Evolutionary conservation across 2,888 invertebrate species (phyloP).

Genomic region (Aphidius colemani): DNA sequence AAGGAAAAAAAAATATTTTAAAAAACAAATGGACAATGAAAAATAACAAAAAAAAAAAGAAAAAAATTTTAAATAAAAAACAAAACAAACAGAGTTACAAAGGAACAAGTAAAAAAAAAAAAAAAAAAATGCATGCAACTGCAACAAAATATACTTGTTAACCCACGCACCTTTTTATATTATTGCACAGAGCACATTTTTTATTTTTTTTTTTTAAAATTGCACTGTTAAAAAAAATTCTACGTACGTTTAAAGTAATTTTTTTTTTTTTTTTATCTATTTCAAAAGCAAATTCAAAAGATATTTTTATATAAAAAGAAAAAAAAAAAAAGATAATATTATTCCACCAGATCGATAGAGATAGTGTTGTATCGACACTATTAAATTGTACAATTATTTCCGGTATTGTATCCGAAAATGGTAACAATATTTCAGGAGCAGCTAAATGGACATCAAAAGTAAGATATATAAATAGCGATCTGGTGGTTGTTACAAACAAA

Average conservation of each 20-base stretch:
- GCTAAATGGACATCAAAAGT: conserved; percentile 6
- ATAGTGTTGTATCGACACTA: conserved; percentile 22
- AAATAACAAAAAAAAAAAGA: conserved; percentile 25
- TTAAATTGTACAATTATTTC: too few relatives aligned
- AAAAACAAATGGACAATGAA: conserved; percentile 21
- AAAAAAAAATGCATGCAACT: conserved; percentile 36
- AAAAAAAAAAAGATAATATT: conserved; percentile 4
- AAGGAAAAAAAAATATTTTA: conserved; percentile 13
- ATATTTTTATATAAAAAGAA: background rate
- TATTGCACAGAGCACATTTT: conserved; percentile 37
- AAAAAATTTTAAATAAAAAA: conserved; percentile 15
- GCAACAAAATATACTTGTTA: conserved; percentile 39
- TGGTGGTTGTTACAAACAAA: conserved; percentile 5
- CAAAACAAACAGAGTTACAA: conserved; percentile 22
- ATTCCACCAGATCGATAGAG: conserved; percentile 36
- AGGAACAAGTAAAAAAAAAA: conserved; percentile 5
- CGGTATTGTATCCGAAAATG: too few relatives aligned
- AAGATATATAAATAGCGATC: conserved; percentile 2
- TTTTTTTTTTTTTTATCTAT: background rate
- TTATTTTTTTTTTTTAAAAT: conserved; percentile 6
- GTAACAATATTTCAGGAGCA: background rate
- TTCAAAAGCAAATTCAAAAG: background rate
- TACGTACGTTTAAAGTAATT: background rate
- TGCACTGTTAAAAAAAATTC: background rate
- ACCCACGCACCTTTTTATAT: conserved; percentile 40